Evolutionary conservation across 2,888 invertebrate species (phyloP).

Genomic region (Drosophila buzzatii): DNA sequence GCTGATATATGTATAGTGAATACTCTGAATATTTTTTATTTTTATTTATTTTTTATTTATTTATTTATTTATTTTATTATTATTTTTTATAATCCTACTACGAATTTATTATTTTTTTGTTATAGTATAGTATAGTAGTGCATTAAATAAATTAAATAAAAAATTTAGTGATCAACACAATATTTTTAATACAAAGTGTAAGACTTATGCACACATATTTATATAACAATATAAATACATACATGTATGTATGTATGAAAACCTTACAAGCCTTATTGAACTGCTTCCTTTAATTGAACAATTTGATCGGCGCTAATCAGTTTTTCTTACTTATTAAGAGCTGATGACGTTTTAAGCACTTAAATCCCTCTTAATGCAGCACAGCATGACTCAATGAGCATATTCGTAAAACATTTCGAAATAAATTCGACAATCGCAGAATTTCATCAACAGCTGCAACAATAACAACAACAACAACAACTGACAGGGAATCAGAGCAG

Average conservation of each 20-base stretch:
- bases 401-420: slow-evolving; percentile 10
- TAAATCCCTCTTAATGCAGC: not conserved
- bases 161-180: not conserved
- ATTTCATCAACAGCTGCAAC: slow-evolving; percentile 5
- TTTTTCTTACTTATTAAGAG: not conserved
- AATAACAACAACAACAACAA: not conserved
- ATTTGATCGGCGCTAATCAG: not conserved
- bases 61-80: too few relatives aligned
- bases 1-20: too few relatives aligned
- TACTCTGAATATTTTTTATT: too few relatives aligned
- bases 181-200: not conserved
- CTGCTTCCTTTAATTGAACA: not conserved
- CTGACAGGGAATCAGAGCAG: slow-evolving; percentile 13
- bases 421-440: slow-evolving; percentile 15
- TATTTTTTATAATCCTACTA: too few relatives aligned
- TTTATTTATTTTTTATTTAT: too few relatives aligned
- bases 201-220: not conserved
- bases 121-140: too few relatives aligned
- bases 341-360: slow-evolving; percentile 5
- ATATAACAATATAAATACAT: not conserved
- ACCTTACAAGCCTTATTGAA: not conserved
- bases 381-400: slow-evolving; percentile 21
- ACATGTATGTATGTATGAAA: not conserved
- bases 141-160: too few relatives aligned
- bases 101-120: too few relatives aligned